Percentiles rank a stretch among this genome's conserved stretches.
These are phyloP conservation scores for Heliconius cydno DNA, from an alignment of 2,888 invertebrate species.

Conservation along the genomic window DNA sequence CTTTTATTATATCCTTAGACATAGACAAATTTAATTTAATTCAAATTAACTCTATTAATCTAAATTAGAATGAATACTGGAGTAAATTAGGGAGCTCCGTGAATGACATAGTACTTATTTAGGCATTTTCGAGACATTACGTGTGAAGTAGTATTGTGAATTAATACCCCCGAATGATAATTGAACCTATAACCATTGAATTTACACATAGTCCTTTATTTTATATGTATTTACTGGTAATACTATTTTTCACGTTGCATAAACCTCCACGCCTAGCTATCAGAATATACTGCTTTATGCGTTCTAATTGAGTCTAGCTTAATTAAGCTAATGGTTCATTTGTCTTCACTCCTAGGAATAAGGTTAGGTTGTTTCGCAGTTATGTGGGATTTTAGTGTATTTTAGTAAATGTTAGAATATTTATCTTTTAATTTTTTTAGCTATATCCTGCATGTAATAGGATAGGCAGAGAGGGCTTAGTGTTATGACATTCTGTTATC, in stretches of 20 bases:
- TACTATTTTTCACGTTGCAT: background rate
- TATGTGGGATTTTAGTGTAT: background rate
- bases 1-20: background rate
- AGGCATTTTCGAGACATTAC: background rate
- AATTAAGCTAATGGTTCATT: constrained; percentile 29
- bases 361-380: background rate
- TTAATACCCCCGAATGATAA: background rate
- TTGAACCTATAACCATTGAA: background rate
- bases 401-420: too few species aligned
- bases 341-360: constrained; percentile 1
- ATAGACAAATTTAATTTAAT: background rate
- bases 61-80: background rate
- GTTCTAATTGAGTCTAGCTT: constrained; percentile 23
- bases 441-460: too few species aligned
- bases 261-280: constrained; percentile 15
- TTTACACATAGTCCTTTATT: background rate
- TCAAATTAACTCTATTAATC: background rate
- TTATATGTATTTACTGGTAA: background rate
- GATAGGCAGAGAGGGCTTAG: too few species aligned
- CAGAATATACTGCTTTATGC: constrained; percentile 4
- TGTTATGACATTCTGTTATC: background rate
- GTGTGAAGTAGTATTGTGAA: background rate
- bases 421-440: too few species aligned
- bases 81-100: background rate
- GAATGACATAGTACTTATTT: background rate